These are phyloP conservation scores for Ophiothrix spiculata DNA, from an alignment of 35 echinoderm and acorn worm genomes.

Conservation along the genomic window DNA sequence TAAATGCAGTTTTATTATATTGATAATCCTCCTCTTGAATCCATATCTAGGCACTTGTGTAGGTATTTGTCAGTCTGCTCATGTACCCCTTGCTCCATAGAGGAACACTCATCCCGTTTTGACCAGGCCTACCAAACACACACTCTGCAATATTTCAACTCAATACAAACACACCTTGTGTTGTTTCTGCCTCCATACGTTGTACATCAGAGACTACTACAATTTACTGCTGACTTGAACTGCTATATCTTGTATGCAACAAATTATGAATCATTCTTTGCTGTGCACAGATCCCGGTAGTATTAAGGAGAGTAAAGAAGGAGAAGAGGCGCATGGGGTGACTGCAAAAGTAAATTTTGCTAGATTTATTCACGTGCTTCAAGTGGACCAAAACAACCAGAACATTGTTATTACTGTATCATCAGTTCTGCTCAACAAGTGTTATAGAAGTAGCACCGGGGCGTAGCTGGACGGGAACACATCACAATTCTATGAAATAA, in stretches of 20 bases:
- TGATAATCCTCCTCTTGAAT: too few relatives aligned
- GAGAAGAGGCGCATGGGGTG: neutral
- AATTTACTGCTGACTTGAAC: neutral
- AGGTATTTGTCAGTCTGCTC: neutral
- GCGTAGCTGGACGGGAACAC: neutral
- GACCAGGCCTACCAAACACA: conserved; percentile 1
- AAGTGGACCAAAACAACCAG: conserved; percentile 3
- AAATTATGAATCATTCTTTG: neutral
- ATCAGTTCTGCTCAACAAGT: conserved; percentile 2
- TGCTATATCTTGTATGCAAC: neutral
- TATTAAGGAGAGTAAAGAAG: neutral
- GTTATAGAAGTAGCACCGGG: neutral
- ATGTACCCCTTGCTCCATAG: neutral
- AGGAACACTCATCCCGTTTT: neutral
- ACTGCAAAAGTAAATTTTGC: neutral
- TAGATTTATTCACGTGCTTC: neutral
- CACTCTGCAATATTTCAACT: neutral
- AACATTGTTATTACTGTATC: conserved; percentile 1
- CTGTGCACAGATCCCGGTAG: neutral
- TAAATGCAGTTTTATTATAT: too few relatives aligned
- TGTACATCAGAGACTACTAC: neutral
- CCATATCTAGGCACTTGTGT: neutral
- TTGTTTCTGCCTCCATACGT: neutral
- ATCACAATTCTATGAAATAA: neutral
- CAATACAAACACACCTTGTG: neutral